phyloP scores from a whole-genome alignment of 2,113 vertebrate species.

The Reinhardtius hippoglossoides region DNA sequence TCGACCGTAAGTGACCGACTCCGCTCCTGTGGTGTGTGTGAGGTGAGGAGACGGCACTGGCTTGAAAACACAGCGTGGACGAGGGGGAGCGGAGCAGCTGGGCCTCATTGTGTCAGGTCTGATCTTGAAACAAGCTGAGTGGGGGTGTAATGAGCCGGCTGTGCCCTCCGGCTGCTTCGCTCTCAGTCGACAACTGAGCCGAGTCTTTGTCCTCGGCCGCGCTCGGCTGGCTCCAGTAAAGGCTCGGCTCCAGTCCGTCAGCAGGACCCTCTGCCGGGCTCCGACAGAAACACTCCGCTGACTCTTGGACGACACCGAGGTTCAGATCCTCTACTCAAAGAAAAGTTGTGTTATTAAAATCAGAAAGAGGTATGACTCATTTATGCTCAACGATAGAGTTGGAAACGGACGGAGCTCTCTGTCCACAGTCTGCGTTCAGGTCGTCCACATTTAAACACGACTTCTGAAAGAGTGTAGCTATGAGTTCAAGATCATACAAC shows the following conservation, averaged over 20 bases:
- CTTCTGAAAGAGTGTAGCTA: no score
- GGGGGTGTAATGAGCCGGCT: constrained; percentile 24
- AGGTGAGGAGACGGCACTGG: neutral
- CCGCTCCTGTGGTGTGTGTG: neutral
- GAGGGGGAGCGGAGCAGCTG: constrained; percentile 26
- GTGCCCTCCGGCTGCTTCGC: neutral
- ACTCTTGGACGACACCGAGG: no score
- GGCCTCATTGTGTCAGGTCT: constrained; percentile 24
- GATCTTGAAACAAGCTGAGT: constrained; percentile 12
- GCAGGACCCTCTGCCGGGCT: neutral
- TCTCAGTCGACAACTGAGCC: neutral
- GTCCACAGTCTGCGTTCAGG: no score
- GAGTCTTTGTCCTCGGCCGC: constrained; percentile 14
- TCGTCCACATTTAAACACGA: no score
- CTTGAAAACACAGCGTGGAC: neutral
- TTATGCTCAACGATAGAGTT: no score
- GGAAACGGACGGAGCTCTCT: no score
- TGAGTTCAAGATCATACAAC: no score
- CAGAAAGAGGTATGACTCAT: no score
- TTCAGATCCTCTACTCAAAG: no score
- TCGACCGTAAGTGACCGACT: constrained; percentile 86
- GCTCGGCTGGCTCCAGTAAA: constrained; percentile 16
- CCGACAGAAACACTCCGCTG: neutral
- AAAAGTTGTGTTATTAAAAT: no score
- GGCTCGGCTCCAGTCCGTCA: neutral